Percentiles rank a stretch among this genome's conserved stretches.
These are phyloP conservation scores for Bombus ignitus DNA, from an alignment of 1,140 invertebrate genomes.

Conservation along the genomic window DNA sequence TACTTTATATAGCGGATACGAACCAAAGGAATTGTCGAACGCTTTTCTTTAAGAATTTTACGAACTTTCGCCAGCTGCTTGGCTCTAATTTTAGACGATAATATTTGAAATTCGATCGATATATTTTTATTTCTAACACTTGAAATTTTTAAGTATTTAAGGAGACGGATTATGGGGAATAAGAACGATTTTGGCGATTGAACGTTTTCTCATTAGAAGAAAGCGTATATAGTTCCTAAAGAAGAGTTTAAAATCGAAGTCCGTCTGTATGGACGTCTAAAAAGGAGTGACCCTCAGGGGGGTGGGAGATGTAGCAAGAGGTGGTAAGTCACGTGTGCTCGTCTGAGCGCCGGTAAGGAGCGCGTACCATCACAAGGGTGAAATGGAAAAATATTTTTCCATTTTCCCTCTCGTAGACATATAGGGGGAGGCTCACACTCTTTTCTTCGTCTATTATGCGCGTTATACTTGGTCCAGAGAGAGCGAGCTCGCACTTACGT, in stretches of 20 bases:
- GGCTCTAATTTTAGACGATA: background rate
- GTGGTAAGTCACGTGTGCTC: constrained; percentile 10
- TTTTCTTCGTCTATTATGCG: constrained; percentile 64
- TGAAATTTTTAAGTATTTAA: too few relatives aligned
- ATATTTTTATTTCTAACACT: background rate
- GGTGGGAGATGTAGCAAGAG: background rate
- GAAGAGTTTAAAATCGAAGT: background rate
- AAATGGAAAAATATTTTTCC: constrained; percentile 67
- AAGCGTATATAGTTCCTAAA: background rate
- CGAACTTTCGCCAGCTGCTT: background rate
- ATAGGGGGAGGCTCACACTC: constrained; percentile 24
- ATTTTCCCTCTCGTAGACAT: constrained; percentile 49
- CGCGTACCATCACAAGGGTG: constrained; percentile 8
- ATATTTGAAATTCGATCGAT: background rate
- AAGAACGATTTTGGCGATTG: background rate
- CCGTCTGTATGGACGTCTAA: background rate
- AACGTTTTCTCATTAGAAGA: background rate
- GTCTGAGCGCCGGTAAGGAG: background rate
- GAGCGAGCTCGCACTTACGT: constrained; percentile 61
- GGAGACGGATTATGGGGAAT: background rate
- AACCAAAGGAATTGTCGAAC: background rate
- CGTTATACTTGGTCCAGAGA: constrained; percentile 51
- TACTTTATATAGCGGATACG: too few relatives aligned
- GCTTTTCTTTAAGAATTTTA: background rate
- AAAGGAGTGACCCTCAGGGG: constrained; percentile 16